Conservation (phyloP, 2,797 vertebrate species). For the Leuciscus waleckii region DNA sequence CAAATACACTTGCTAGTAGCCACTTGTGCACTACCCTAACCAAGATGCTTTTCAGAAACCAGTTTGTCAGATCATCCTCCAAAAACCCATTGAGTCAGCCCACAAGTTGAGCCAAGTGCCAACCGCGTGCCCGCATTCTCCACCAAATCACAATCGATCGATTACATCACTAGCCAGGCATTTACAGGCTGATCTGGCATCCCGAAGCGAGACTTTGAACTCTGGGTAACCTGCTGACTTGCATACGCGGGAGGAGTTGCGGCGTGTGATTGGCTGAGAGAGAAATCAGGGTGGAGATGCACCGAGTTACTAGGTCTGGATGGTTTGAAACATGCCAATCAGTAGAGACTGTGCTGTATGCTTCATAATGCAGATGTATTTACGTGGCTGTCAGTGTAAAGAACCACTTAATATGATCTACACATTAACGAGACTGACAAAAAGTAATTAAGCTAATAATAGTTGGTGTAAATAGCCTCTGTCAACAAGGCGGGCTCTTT, state of each 20-base stretch:
- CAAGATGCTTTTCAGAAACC: background rate
- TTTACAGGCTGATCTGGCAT: constrained; percentile 51
- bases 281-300: background rate
- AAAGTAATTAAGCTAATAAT: too few relatives aligned
- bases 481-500: background rate
- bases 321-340: background rate
- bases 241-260: constrained; percentile 55
- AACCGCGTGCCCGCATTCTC: constrained; percentile 36
- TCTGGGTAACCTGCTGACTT: constrained; percentile 67
- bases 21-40: background rate
- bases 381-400: background rate
- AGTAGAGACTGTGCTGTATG: background rate
- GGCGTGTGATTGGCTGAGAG: background rate
- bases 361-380: background rate
- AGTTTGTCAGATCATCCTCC: background rate
- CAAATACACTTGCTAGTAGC: background rate
- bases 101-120: background rate
- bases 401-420: background rate
- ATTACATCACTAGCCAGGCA: constrained; percentile 65
- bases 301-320: constrained; percentile 40
- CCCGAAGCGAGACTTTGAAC: constrained; percentile 70
- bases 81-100: background rate
- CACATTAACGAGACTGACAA: background rate
- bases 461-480: background rate
- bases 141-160: constrained; percentile 61